Conservation (phyloP, 2,113 vertebrate species). For the Notechis scutatus region DNA sequence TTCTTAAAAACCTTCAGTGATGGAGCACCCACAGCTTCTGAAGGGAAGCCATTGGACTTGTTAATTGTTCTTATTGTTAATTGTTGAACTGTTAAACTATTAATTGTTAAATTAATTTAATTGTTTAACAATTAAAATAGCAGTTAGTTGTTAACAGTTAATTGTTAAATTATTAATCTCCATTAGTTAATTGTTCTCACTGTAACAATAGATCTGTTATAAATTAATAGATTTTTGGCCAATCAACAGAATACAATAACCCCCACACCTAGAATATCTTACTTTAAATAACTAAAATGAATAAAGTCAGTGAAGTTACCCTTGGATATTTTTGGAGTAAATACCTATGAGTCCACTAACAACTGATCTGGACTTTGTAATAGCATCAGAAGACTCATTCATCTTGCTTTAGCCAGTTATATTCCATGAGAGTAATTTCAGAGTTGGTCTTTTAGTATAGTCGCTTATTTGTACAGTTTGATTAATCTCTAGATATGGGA, state of each 20-base stretch:
- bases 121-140: background rate
- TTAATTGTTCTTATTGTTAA: background rate
- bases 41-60: background rate
- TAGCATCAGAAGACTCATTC: background rate
- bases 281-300: background rate
- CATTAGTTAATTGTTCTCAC: background rate
- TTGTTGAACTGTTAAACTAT: background rate
- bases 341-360: background rate
- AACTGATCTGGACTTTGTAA: background rate
- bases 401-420: background rate
- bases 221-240: background rate
- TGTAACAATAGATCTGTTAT: background rate
- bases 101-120: background rate
- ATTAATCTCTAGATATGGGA: background rate
- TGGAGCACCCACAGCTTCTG: background rate
- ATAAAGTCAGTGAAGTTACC: background rate
- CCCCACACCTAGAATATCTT: background rate
- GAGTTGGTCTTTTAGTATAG: background rate
- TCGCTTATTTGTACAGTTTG: background rate
- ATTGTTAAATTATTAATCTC: background rate
- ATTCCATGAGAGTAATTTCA: background rate
- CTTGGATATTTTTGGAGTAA: background rate
- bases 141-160: background rate
- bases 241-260: background rate
- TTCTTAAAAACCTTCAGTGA: background rate